A percentile compares a stretch with the other conserved stretches of the same genome.
Conservation (phyloP, 2,888 invertebrate species). For the Nebria brevicollis region DNA sequence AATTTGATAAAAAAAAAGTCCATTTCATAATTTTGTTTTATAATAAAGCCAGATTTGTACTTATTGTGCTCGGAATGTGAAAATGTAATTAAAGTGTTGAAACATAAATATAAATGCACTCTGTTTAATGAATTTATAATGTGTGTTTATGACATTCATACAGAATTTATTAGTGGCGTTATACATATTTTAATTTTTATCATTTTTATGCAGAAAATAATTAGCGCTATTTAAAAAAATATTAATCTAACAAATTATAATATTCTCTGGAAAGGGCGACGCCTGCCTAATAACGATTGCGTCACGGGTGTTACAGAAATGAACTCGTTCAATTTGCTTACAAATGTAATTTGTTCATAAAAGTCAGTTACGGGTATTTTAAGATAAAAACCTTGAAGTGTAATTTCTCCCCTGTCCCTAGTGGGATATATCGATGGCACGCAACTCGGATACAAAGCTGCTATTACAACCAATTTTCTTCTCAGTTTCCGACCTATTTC, state of each 20-base stretch:
- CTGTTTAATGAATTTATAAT: conserved; percentile 37
- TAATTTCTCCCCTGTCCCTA: conserved; percentile 3
- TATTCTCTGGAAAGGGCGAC: not conserved
- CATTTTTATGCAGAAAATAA: conserved; percentile 4
- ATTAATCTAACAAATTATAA: not conserved
- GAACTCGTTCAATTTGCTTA: no score
- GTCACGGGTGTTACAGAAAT: no score
- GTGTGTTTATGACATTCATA: conserved; percentile 4
- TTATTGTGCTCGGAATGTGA: conserved; percentile 24
- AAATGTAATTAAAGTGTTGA: conserved; percentile 45
- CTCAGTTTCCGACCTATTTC: conserved; percentile 39
- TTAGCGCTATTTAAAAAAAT: not conserved
- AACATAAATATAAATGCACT: conserved; percentile 44
- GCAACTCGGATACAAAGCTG: conserved; percentile 9
- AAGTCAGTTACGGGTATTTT: not conserved
- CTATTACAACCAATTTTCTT: conserved; percentile 37
- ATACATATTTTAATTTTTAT: not conserved
- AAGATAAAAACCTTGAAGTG: not conserved
- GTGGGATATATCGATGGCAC: conserved; percentile 17
- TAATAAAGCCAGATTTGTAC: conserved; percentile 6
- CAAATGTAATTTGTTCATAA: conserved; percentile 5
- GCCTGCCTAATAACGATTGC: no score
- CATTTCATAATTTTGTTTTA: not conserved
- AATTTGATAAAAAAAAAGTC: not conserved
- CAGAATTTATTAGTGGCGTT: conserved; percentile 4